These are phyloP conservation scores for Bryconaethiops microstoma DNA, from an alignment of 2,797 vertebrate genomes.

Conservation along the genomic window DNA sequence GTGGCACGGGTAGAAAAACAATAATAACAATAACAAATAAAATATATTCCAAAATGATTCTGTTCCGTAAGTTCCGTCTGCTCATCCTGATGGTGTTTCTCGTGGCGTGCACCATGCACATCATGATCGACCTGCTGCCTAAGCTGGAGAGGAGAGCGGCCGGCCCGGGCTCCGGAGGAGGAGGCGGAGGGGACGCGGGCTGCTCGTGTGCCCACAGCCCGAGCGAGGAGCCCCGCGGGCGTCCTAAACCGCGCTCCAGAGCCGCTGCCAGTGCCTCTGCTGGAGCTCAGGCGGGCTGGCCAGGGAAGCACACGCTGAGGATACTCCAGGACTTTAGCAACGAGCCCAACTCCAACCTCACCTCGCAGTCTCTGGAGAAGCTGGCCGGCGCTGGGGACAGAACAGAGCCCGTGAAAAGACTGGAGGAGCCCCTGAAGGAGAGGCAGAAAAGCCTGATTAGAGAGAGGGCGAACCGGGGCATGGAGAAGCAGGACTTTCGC, in stretches of 20 bases:
- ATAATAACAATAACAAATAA: neutral
- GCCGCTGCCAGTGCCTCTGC: constrained; percentile 65
- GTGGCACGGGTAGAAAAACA: constrained; percentile 34
- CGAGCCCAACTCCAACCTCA: constrained; percentile 90
- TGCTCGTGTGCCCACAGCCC: constrained; percentile 86
- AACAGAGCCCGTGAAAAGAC: constrained; percentile 59
- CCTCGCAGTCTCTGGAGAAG: constrained; percentile 86
- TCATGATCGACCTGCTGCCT: constrained; percentile 92
- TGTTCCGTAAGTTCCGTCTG: constrained; percentile 91
- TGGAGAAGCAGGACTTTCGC: neutral
- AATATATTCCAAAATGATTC: constrained; percentile 80
- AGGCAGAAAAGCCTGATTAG: constrained; percentile 74
- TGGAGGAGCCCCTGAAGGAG: constrained; percentile 55
- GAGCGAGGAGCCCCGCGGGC: constrained; percentile 76
- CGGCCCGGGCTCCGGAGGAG: constrained; percentile 69
- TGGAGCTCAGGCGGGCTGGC: constrained; percentile 79
- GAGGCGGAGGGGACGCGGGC: constrained; percentile 60
- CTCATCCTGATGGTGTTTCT: constrained; percentile 90
- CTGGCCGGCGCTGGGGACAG: constrained; percentile 67
- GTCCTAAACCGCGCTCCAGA: constrained; percentile 76
- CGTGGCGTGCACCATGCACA: constrained; percentile 93
- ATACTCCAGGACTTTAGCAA: constrained; percentile 95
- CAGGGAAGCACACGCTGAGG: constrained; percentile 91
- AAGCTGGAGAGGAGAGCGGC: constrained; percentile 84
- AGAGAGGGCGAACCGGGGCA: constrained; percentile 57